Conservation (phyloP, 2,113 vertebrate species). For the Ictalurus furcatus region DNA sequence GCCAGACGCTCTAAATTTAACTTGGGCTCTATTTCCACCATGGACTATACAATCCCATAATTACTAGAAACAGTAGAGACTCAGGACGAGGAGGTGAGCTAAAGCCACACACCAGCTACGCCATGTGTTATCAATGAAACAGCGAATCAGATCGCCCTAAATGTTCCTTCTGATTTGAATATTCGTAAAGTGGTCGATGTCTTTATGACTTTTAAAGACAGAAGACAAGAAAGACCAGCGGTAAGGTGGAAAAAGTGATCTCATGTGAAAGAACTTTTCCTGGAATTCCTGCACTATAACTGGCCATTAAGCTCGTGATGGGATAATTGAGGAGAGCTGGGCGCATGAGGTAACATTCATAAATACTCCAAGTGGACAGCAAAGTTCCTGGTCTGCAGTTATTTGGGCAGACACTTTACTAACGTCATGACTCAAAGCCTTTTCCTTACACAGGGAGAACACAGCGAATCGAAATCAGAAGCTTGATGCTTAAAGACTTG, state of each 20-base stretch:
- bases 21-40: slow-evolving; percentile 63
- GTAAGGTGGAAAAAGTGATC: background rate
- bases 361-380: background rate
- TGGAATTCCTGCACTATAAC: slow-evolving; percentile 15
- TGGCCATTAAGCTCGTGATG: background rate
- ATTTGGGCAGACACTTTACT: background rate
- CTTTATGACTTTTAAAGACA: background rate
- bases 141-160: slow-evolving; percentile 16
- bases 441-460: background rate
- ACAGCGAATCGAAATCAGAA: background rate
- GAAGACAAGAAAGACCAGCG: background rate
- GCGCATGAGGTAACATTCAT: slow-evolving; percentile 5
- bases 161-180: background rate
- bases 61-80: slow-evolving; percentile 67
- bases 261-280: slow-evolving; percentile 6
- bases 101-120: slow-evolving; percentile 53
- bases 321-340: slow-evolving; percentile 1
- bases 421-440: background rate
- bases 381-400: background rate
- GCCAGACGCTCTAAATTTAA: slow-evolving; percentile 76
- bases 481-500: background rate
- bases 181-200: background rate
- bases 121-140: slow-evolving; percentile 42
- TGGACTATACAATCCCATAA: slow-evolving; percentile 70
- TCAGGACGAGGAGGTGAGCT: slow-evolving; percentile 53